Evolutionary conservation across 2,113 vertebrate species (phyloP), one percentile per base, ranked within the genome.

Genomic region (Oryzias javanicus): DNA sequence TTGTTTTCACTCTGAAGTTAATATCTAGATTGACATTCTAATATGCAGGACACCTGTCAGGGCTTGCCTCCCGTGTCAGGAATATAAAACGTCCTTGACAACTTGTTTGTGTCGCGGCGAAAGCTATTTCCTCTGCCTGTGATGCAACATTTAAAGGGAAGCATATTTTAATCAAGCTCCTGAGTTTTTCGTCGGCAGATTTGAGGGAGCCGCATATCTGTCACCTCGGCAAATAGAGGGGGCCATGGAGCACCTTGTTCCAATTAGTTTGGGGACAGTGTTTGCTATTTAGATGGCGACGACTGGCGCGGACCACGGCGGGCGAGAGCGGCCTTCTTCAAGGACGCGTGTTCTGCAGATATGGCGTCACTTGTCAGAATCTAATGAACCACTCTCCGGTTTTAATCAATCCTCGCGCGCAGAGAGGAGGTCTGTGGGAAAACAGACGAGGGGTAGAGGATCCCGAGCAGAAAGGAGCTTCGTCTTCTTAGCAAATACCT

Each of bases 341-440:
- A 85, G 80, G 82, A 84, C 84, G 27, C 24, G 55, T 66, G 77
- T 76, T 81, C 71, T 60, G 64, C 78, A 81, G 79, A 84, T 71
- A 71, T 68, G 69, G 73, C 64, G 87, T 83, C 70, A 55, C 81
- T 77, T 79, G 85, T 86, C 80, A 72, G 59, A 73, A 80, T 86
- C 80, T 84, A 88, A 89, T 86, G 79, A 89, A 81, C 55, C 66
- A 13, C 74, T 77, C 70, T 76, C 70, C 62, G 35, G 61, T 76
- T 84, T 89, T 87, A 88, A 89, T 89, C 83, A 78, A 64, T 79
- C 72, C 52, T 64, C 20, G 14, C 51, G 15, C 40, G 24, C 47
- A 3, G 68, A 55, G 45, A 47, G 51, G 60, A 62, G 72, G 48
- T 67, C 44, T 52, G 53, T 48, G 18, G 42, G 51, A 70, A 58